These are phyloP conservation scores for Paedocypris sp. DNA, from an alignment of 2,113 vertebrate genomes.

Conservation along the genomic window DNA sequence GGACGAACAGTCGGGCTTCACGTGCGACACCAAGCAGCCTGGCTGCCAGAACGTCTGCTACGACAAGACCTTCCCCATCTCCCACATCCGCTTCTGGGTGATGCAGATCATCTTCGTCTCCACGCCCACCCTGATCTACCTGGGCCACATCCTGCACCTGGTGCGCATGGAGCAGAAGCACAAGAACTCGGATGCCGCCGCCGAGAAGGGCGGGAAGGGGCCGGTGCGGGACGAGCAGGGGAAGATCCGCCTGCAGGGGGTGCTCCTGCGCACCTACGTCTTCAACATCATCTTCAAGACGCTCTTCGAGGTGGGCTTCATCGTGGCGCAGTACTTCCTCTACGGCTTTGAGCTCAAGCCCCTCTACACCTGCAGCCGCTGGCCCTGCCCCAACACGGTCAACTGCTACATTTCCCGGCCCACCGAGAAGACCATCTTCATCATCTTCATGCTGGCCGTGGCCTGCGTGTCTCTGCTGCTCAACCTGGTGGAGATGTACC, in stretches of 20 bases:
- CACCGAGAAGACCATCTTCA: conserved; percentile 81
- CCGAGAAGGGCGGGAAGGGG: conserved; percentile 10
- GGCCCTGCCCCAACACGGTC: conserved; percentile 74
- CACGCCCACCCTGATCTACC: conserved; percentile 76
- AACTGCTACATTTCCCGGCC: conserved; percentile 83
- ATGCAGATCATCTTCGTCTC: conserved; percentile 88
- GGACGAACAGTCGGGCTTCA: conserved; percentile 73
- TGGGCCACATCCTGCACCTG: conserved; percentile 78
- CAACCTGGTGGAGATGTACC: conserved; percentile 77
- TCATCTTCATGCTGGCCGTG: conserved; percentile 76
- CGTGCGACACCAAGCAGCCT: conserved; percentile 79
- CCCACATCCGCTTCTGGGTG: conserved; percentile 84
- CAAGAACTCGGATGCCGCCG: conserved; percentile 36
- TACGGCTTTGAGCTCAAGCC: conserved; percentile 76
- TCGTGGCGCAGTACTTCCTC: conserved; percentile 73
- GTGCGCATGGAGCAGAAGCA: conserved; percentile 74
- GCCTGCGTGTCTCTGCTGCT: conserved; percentile 75
- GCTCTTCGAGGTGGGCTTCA: conserved; percentile 74
- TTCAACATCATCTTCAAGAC: conserved; percentile 77
- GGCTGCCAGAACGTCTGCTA: conserved; percentile 85
- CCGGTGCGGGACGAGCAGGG: conserved; percentile 52
- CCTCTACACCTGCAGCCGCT: conserved; percentile 73
- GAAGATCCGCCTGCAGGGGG: conserved; percentile 62
- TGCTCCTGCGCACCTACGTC: conserved; percentile 69
- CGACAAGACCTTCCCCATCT: conserved; percentile 79